Evolutionary conservation across 1,140 invertebrate genomes (phyloP), one percentile per base, ranked within the genome.

Genomic region (Diachasmimorpha longicaudata): DNA sequence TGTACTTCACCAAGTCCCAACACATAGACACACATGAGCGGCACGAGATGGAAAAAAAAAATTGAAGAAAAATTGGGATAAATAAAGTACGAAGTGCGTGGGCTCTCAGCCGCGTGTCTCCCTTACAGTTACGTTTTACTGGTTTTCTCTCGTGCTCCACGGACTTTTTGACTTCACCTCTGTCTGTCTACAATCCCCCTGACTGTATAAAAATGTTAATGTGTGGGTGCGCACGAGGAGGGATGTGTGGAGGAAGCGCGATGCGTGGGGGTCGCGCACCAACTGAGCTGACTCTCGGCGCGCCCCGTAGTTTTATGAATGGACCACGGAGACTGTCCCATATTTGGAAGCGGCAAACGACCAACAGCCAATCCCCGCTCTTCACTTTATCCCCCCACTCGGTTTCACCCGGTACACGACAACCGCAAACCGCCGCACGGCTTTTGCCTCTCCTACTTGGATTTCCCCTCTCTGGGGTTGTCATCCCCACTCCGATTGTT

Each of bases 231-330:
- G n/a, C 66, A 42, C 44, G 72, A 66, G 42, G 31, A 58, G 74
- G 78, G 78, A 79, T 79, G 75, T 58, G 21, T 79, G 75, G 14
- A 85, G 83, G 84, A 84, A 83, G 82, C 85, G 83, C 82, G 83
- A 86, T 89, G 87, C 86, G 85, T 88, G 87, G 88, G 86, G 85
- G 85, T 89, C 87, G 86, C 88, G 85, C 85, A 87, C 88, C 79
- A 88, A 89, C 87, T 89, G 87, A 89, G 86, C 85, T 83, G 82
- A 85, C 82, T 78, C 79, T 77, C 87, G 87, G 86, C 87, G 86
- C 87, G 86, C 86, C 87, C 88, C 87, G 87, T 85, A 89, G 88
- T 89, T 91, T 92, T 92, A 92, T 92, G 91, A 92, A 92, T 92
- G 91, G 90, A 92, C 87, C 86, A 83, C 86, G 82, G 83, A 87